Percentiles rank a stretch among this genome's conserved stretches.
Conservation (phyloP, 2,797 vertebrate species). For the Chloroceryle inda region DNA sequence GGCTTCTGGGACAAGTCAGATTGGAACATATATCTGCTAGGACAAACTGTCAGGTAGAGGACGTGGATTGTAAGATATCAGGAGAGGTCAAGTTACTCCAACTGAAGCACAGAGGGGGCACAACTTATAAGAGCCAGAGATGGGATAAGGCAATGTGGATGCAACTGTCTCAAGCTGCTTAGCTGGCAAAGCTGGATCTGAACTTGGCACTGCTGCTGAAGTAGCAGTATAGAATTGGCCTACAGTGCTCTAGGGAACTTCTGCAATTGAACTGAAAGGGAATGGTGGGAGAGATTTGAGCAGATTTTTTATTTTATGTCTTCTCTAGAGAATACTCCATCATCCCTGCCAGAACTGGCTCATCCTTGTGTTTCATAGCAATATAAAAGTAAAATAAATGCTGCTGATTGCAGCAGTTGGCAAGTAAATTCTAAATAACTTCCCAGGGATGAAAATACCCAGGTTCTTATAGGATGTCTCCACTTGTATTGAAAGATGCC, state of each 20-base stretch:
- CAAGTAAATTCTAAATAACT: neutral
- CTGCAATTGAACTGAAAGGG: neutral
- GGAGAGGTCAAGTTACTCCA: neutral
- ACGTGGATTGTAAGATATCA: neutral
- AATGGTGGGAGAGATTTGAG: neutral
- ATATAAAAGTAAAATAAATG: neutral
- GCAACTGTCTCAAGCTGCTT: conserved; percentile 53
- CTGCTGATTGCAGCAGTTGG: conserved; percentile 36
- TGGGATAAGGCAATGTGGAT: neutral
- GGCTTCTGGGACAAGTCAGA: neutral
- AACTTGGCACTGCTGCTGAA: conserved; percentile 44
- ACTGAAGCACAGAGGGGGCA: neutral
- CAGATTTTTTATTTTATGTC: conserved; percentile 50
- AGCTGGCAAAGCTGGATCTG: conserved; percentile 38
- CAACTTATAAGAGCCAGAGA: neutral
- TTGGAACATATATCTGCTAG: neutral
- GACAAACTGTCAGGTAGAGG: neutral
- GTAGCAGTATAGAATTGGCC: neutral
- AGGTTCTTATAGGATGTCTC: neutral
- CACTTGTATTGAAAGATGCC: neutral
- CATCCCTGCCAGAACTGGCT: conserved; percentile 11
- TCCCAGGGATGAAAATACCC: neutral
- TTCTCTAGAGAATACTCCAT: conserved; percentile 33
- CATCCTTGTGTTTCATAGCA: conserved; percentile 19
- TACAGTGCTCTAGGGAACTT: conserved; percentile 31